Evolutionary conservation across 1,140 invertebrate genomes (phyloP).

Genomic region (Magallana gigas): DNA sequence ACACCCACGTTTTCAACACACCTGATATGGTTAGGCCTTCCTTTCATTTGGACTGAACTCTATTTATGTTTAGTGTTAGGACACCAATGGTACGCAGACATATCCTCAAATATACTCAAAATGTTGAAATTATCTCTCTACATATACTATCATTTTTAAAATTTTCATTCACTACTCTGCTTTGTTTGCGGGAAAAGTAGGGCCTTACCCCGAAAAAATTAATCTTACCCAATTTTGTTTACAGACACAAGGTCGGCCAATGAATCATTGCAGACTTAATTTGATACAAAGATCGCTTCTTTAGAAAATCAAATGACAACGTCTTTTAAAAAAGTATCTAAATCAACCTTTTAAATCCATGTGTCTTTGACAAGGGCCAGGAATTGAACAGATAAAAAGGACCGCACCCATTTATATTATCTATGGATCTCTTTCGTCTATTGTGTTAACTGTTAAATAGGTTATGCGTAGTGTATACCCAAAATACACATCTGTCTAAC

Average conservation of each 20-base stretch:
- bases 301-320: background rate
- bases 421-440: background rate
- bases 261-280: background rate
- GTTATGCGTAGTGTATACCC: background rate
- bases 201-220: no score
- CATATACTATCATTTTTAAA: no score
- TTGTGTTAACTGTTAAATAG: background rate
- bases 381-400: background rate
- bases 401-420: constrained; percentile 8
- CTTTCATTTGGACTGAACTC: no score
- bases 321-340: constrained; percentile 9
- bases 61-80: no score
- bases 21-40: no score
- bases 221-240: no score
- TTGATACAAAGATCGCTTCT: background rate
- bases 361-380: background rate
- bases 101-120: no score
- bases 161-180: no score
- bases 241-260: background rate
- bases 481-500: background rate
- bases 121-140: no score
- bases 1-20: no score
- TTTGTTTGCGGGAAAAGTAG: no score
- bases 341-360: constrained; percentile 10
- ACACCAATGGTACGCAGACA: no score